These are phyloP conservation scores for Drosophila paranaensis DNA, from an alignment of 2,888 invertebrate species.

Conservation along the genomic window DNA sequence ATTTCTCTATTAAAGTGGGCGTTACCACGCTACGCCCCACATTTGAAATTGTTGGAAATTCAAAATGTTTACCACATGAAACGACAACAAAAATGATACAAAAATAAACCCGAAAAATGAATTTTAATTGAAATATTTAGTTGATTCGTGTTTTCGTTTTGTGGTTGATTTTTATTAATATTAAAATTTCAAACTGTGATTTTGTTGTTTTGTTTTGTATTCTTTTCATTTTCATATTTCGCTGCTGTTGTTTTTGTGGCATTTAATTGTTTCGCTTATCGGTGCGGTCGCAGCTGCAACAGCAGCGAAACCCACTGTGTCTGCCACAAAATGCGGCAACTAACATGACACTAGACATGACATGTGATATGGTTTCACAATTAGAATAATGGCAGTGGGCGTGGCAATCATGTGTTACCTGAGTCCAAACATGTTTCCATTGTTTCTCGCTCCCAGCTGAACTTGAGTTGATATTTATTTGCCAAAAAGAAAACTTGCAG, in stretches of 20 bases:
- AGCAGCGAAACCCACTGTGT: not conserved
- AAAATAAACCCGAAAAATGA: not conserved
- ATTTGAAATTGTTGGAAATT: not conserved
- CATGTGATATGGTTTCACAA: constrained; percentile 19
- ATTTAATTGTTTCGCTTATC: constrained; percentile 26
- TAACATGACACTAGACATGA: constrained; percentile 27
- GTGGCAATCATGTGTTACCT: not conserved
- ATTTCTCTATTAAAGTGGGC: not conserved
- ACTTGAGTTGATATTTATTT: constrained; percentile 10
- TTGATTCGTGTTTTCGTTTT: constrained; percentile 7
- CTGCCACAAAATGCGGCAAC: constrained; percentile 34
- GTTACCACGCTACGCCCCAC: constrained; percentile 18
- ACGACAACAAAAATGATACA: constrained; percentile 1
- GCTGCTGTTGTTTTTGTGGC: not conserved
- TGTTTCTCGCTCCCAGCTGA: not conserved
- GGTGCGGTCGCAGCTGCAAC: constrained; percentile 11
- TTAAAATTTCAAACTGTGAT: constrained; percentile 6
- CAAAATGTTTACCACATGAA: constrained; percentile 17
- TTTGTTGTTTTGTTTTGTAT: not conserved
- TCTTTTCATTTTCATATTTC: not conserved
- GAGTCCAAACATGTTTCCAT: not conserved
- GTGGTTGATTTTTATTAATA: constrained; percentile 18
- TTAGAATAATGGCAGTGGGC: constrained; percentile 17
- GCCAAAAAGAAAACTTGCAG: not conserved
- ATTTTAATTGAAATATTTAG: constrained; percentile 26